Base-by-base conservation (phyloP, 2,888 invertebrate species). In the Nemoura dubitans region DNA sequence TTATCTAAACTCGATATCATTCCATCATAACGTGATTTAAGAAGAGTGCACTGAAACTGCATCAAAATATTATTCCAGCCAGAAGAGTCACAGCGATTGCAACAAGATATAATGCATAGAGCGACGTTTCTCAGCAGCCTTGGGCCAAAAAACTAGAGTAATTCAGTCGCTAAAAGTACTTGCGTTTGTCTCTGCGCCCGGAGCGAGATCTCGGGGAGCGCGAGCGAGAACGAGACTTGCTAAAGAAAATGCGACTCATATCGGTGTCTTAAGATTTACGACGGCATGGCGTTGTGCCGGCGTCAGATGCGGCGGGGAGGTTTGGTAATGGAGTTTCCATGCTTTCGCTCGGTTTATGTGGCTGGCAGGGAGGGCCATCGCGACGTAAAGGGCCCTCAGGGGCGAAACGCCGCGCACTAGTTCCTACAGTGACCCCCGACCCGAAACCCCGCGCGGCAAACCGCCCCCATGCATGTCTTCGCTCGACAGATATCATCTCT, bases 291-390 rank as follows among this genome's bases (percentile, higher is more conserved):
- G 26, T 27, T 10, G 28, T 26, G 28, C 27, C 59, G 59, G 84
- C 27, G 28, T 81, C 30, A 81, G 30, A 30, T 81, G 81, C 29
- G 36, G 25, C 42, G 59, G 81, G 76, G 85, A 76, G 81, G 78
- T 85, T 87, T 80, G 80, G 87, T 87, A 87, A 87, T 87, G 87
- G 87, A 87, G 87, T 87, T 87, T 87, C 87, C 87, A 87, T 87
- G 87, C 87, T 87, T 81, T 25, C 87, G 3, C 27, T 27, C 59
- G 76, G 84, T 84, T 84, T 84, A 84, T 84, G 84, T 29, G 84
- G 84, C 84, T 84, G 59, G 27, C 59, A 7, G 83, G 83, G 36
- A 16, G 83, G 83, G 59, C 81, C 81, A 30, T 59, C 59, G 59
- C 59, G 59, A 30, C 83, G 16, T 83, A 42, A 83, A 25, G 83